Base-by-base conservation (phyloP, 92 coral and sea anemone genomes). In the Siderastrea siderea region DNA sequence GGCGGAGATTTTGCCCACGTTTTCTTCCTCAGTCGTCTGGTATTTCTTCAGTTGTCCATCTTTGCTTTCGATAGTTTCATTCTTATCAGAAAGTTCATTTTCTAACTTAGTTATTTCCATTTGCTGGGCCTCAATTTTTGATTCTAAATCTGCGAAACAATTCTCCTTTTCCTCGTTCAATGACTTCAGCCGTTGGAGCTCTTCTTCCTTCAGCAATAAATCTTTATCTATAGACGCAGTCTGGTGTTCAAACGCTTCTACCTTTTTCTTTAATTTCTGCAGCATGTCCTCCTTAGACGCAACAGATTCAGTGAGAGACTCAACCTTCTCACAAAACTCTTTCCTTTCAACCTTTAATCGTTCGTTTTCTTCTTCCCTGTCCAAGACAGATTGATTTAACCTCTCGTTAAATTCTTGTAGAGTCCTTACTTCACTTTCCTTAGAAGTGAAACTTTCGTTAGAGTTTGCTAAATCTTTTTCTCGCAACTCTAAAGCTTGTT, bases 1-100 rank as follows among this genome's bases (percentile, higher is more conserved):
- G 7, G 78, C 78, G 71, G 77, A 71, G 59, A 86, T 71, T 82
- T 81, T 69, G 5, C 26, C 55, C 61, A 13, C 63, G 53, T 68
- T 88, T 60, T 93, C 95, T 44, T 88, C 91, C 0, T 14, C 81
- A n/a, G 71, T 61, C 16, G 77, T 80, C 63, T 70, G 85, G 16
- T 65, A 69, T 53, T 86, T 89, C 65, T 67, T 86, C 52, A 97
- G 65, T 80, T 96, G 95, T 75, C 89, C 94, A n/a, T 93, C 95
- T 79, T 89, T 94, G 66, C 68, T 77, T 44, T 87, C 89, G 38
- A 92, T 52, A 3, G 86, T 92, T 47, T 96, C 88, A 81, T 89
- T 94, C 79, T 87, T 78, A n/a, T 93, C 93, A 4, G 89, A 76
- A 50, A 94, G 72, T 58, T 91, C 94, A 44, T 61, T 87, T 66